These are phyloP conservation scores for Scolopax rusticola DNA, from an alignment of 2,797 vertebrate species.

Conservation along the genomic window DNA sequence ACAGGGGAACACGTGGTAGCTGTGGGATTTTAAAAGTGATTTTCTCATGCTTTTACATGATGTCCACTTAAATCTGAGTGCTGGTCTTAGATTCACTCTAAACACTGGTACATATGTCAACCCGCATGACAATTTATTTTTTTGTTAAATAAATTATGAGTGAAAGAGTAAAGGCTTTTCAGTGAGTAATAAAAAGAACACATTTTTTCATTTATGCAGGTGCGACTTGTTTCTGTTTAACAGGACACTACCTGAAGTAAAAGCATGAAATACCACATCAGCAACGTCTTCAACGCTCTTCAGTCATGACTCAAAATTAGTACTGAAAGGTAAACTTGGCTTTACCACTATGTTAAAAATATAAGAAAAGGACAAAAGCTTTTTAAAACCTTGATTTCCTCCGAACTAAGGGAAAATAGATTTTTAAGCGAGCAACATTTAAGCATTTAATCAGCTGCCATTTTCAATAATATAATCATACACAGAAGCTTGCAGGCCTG, in stretches of 20 bases:
- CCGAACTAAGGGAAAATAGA: background rate
- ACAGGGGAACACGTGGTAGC: background rate
- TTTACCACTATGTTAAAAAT: background rate
- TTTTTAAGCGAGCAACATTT: background rate
- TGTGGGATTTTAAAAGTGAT: background rate
- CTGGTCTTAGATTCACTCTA: background rate
- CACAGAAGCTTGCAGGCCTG: background rate
- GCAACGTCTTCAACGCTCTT: background rate
- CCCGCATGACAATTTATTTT: background rate
- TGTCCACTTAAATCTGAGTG: background rate
- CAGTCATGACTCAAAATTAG: background rate
- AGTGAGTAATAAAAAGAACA: background rate
- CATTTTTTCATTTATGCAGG: background rate
- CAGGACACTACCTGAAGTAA: background rate
- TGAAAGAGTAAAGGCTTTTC: background rate
- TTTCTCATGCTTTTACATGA: slow-evolving; percentile 30
- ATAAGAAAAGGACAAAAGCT: background rate
- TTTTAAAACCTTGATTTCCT: background rate
- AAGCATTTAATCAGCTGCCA: background rate
- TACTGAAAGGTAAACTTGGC: background rate
- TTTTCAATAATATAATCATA: slow-evolving; percentile 10
- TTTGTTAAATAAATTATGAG: background rate
- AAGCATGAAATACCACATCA: background rate
- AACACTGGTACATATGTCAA: background rate
- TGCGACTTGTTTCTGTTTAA: background rate